A percentile compares a stretch with the other conserved stretches of the same genome.
phyloP scores from a whole-genome alignment of 2,797 vertebrate species.

The Rhynchotus rufescens region DNA sequence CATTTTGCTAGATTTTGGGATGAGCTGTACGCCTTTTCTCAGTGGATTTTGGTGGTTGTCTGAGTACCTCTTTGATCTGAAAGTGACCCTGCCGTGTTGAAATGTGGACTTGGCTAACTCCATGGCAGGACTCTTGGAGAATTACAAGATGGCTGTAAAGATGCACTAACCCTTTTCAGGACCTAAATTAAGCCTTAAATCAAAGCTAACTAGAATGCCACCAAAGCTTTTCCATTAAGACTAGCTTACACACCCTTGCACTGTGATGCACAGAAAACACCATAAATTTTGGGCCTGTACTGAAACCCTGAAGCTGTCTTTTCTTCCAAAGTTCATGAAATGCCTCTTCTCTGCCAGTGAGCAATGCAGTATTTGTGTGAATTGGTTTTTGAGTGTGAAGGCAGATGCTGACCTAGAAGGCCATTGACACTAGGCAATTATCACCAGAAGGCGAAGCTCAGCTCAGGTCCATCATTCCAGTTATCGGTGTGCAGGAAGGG shows the following conservation, averaged over 20 bases:
- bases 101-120: conserved; percentile 76
- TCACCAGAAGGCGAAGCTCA: conserved; percentile 60
- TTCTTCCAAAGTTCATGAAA: conserved; percentile 55
- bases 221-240: conserved; percentile 75
- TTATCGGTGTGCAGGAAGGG: background rate
- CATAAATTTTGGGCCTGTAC: conserved; percentile 62
- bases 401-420: conserved; percentile 53
- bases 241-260: conserved; percentile 67
- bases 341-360: conserved; percentile 26
- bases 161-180: conserved; percentile 74
- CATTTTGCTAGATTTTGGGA: conserved; percentile 31
- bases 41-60: conserved; percentile 44
- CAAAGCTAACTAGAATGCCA: conserved; percentile 76
- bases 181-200: conserved; percentile 78
- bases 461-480: conserved; percentile 18
- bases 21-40: background rate
- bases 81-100: conserved; percentile 73
- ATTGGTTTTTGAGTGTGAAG: conserved; percentile 70
- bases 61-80: conserved; percentile 66
- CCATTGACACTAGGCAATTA: conserved; percentile 60
- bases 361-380: conserved; percentile 55
- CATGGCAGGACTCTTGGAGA: conserved; percentile 72
- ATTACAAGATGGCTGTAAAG: conserved; percentile 77
- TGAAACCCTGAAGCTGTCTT: conserved; percentile 53
- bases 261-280: conserved; percentile 72